Evolutionary conservation across 2,113 vertebrate species (phyloP).

Genomic region (Chaenogobius annularis): DNA sequence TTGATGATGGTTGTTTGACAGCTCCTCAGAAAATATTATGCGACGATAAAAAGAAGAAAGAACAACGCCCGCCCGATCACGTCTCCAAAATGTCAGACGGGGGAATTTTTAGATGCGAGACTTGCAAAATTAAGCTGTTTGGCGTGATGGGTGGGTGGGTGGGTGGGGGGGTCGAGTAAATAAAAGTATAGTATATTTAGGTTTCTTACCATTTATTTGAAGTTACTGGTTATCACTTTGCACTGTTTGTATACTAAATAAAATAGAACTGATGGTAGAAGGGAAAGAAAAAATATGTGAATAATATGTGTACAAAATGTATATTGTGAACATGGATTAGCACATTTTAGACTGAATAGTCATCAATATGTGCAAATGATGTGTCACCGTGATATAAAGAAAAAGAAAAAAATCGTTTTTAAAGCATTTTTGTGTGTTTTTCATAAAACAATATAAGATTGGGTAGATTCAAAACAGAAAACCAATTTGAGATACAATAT

Average conservation of each 20-base stretch:
- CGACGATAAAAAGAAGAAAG: slow-evolving; percentile 24
- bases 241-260: no score
- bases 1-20: slow-evolving; percentile 27
- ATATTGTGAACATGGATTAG: neutral
- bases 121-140: slow-evolving; percentile 15
- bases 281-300: neutral
- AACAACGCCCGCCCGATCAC: neutral
- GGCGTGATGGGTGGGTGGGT: neutral
- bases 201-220: no score
- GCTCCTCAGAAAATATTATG: slow-evolving; percentile 18
- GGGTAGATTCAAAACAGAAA: neutral
- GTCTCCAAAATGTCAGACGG: slow-evolving; percentile 19
- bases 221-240: no score
- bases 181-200: neutral
- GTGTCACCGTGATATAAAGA: neutral
- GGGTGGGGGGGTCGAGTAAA: no score
- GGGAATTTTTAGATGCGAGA: slow-evolving; percentile 3
- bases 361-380: neutral
- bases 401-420: neutral
- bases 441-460: neutral
- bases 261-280: neutral
- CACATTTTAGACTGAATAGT: neutral
- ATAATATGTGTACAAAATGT: neutral
- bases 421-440: neutral
- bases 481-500: neutral